These are phyloP conservation scores for Tipula confusa DNA, from an alignment of 2,888 invertebrate species.

Conservation along the genomic window DNA sequence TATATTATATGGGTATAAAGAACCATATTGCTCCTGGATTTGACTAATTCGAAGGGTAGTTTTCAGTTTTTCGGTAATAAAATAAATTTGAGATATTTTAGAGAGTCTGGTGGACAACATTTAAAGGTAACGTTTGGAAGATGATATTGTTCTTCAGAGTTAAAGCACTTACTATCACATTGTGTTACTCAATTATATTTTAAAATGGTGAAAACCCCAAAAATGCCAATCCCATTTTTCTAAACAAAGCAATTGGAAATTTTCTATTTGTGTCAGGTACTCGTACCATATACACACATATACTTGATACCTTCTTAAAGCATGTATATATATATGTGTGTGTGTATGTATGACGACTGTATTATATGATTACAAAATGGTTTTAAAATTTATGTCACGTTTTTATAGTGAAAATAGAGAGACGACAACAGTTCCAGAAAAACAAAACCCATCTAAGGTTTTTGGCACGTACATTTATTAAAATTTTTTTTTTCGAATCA, in stretches of 20 bases:
- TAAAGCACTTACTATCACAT: too few species aligned
- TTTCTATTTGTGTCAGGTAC: background rate
- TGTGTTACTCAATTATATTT: background rate
- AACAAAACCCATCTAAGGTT: background rate
- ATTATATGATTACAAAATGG: background rate
- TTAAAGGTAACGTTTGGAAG: too few species aligned
- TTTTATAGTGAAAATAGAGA: background rate
- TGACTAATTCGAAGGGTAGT: too few species aligned
- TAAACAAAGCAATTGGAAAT: background rate
- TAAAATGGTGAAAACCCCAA: conserved; percentile 6
- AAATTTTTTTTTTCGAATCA: background rate
- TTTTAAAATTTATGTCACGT: conserved; percentile 1
- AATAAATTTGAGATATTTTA: too few species aligned
- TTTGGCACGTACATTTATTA: background rate
- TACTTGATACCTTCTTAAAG: background rate
- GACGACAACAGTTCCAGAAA: background rate
- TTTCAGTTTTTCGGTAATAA: too few species aligned
- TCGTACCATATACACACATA: background rate
- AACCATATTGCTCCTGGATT: too few species aligned
- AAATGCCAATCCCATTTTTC: background rate
- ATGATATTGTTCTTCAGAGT: too few species aligned
- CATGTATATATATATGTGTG: too few species aligned
- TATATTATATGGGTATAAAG: too few species aligned
- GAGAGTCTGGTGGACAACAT: too few species aligned
- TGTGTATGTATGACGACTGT: background rate